Evolutionary conservation across 2,888 invertebrate species (phyloP), one percentile per base, ranked within the genome.

Genomic region (Camptogramma bilineatum): DNA sequence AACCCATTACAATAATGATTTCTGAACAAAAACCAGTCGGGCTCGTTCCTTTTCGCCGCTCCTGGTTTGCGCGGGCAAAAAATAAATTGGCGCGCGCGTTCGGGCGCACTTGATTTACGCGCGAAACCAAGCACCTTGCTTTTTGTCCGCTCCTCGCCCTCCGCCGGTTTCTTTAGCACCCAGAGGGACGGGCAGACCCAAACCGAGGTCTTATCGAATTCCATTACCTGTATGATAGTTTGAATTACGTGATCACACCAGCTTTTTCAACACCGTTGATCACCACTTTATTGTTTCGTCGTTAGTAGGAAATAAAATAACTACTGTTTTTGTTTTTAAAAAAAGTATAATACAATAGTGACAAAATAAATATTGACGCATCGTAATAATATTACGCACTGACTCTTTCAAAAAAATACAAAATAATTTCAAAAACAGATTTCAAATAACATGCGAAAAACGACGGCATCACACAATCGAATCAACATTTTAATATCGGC

Each of bases 81-180:
- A 70, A 70, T 72, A 66, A 68, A 70, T 70, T 31, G 52, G 47
- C 8, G 10, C 52, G 62, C 53, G 60, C 67, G 67, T 64, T 64
- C 48, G 65, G 50, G 51, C 63, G 69, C 63, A 52, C 54, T 55
- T 72, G 70, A 69, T 72, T 69, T 69, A 70, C 72, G 67, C 69
- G 42, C 34, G 46, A 28, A 46, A 47, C 46, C 64, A 54, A 21
- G 64, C 61, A 61, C 62, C 62, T 59, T 19, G 64, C 63, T 70
- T 73, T 69, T 73, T 71, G 71, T 28, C 66, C 55, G 18, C 68
- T 63, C 58, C 58, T 50, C 53, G 46, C n/a, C 39, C 34, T 34
- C 34, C 42, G 42, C 16, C 44, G 3, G 44, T 34, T 51, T 24
- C 42, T 21, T 44, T 7, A 31, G 13, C 42, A 4, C 17, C 19